These are phyloP conservation scores for Sceliomorpha sp. DNA, from an alignment of 2,888 invertebrate species.

Conservation along the genomic window DNA sequence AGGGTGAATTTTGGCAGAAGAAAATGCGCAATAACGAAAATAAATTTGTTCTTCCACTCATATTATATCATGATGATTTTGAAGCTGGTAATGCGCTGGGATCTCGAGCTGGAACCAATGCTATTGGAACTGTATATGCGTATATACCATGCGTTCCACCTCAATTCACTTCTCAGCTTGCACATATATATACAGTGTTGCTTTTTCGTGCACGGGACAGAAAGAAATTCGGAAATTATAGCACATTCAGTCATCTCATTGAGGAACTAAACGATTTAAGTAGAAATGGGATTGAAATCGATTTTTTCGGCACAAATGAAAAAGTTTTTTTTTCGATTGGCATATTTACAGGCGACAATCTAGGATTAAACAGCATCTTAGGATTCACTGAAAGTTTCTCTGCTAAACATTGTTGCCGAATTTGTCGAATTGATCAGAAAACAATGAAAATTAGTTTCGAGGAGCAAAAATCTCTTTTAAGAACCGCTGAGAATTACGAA, in stretches of 20 bases:
- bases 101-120: constrained; percentile 20
- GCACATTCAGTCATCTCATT: constrained; percentile 11
- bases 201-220: constrained; percentile 1
- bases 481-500: no score
- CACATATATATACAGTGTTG: constrained; percentile 6
- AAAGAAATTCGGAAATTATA: constrained; percentile 14
- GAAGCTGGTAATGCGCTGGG: constrained; percentile 27
- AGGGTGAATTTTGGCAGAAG: constrained; percentile 24
- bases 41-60: constrained; percentile 15
- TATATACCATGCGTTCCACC: constrained; percentile 23
- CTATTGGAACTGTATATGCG: constrained; percentile 17
- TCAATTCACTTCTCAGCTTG: constrained; percentile 12
- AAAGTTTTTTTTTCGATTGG: not conserved
- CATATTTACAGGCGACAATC: not conserved
- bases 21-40: not conserved
- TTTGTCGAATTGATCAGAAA: constrained; percentile 3
- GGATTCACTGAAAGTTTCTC: constrained; percentile 2
- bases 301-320: not conserved
- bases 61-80: constrained; percentile 24
- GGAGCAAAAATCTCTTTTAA: no score
- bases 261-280: constrained; percentile 22
- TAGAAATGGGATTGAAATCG: constrained; percentile 17
- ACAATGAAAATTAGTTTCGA: not conserved
- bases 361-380: not conserved
- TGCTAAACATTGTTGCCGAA: constrained; percentile 3